phyloP scores from a whole-genome alignment of 30 jellyfish, hydroid and myxozoan species.

The Pseudorhiza aurosa region DNA sequence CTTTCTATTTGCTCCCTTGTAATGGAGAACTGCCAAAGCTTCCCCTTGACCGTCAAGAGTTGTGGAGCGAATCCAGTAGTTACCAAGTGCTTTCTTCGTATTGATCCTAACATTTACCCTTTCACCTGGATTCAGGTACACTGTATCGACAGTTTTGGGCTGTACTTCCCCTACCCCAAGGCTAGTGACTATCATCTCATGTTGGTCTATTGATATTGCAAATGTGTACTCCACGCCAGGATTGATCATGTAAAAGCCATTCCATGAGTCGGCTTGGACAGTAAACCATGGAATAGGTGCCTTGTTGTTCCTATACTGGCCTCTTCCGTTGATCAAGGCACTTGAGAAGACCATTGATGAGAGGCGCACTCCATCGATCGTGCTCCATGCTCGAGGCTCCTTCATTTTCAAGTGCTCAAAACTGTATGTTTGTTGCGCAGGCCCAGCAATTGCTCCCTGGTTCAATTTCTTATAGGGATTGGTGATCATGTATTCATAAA shows the following conservation, averaged over 20 bases:
- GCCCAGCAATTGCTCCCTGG: conserved; percentile 19
- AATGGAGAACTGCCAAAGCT: conserved; percentile 84
- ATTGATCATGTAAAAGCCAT: conserved; percentile 69
- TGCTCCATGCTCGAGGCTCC: conserved; percentile 26
- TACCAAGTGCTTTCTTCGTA: conserved; percentile 52
- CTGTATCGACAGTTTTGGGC: conserved; percentile 66
- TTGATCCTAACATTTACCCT: conserved; percentile 51
- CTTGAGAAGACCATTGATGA: conserved; percentile 27
- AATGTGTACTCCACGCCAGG: conserved; percentile 78
- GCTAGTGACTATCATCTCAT: conserved; percentile 39
- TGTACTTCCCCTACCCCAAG: conserved; percentile 65
- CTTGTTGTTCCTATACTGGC: conserved; percentile 38
- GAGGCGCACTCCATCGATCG: conserved; percentile 41
- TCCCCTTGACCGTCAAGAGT: conserved; percentile 69
- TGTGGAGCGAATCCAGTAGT: conserved; percentile 80
- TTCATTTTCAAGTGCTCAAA: conserved; percentile 11
- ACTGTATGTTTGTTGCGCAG: conserved; percentile 23
- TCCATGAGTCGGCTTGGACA: conserved; percentile 46
- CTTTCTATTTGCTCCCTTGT: conserved; percentile 71
- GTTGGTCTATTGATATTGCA: conserved; percentile 75
- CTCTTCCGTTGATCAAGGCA: conserved; percentile 61
- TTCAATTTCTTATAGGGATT: conserved; percentile 17
- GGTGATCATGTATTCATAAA: conserved; percentile 23
- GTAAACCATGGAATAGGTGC: conserved; percentile 59
- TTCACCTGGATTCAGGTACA: conserved; percentile 87